phyloP scores from a whole-genome alignment of 2,797 vertebrate species.

The Mareca penelope region DNA sequence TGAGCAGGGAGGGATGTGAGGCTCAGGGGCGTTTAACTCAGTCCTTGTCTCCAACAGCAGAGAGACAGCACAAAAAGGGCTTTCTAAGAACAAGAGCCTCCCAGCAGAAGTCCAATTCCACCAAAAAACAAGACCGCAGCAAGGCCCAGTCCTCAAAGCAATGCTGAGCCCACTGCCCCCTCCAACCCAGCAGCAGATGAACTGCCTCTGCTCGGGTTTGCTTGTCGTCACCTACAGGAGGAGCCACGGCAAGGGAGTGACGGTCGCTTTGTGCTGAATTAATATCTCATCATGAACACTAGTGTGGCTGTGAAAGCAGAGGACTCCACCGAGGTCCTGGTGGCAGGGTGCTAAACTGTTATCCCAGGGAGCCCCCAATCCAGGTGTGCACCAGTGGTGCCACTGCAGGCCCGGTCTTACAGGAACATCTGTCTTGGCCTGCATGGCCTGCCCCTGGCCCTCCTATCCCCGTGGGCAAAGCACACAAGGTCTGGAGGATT shows the following conservation, averaged over 20 bases:
- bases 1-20: not conserved
- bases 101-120: not conserved
- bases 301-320: not conserved
- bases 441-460: not conserved
- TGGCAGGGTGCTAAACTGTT: not conserved
- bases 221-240: not conserved
- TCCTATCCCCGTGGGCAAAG: not conserved
- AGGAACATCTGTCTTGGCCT: not conserved
- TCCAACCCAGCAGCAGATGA: not conserved
- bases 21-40: not conserved
- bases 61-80: not conserved
- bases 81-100: slow-evolving; percentile 11
- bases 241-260: not conserved
- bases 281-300: not conserved
- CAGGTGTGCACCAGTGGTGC: accelerated
- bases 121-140: not conserved
- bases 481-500: not conserved
- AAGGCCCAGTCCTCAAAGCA: not conserved
- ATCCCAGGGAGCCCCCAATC: not conserved
- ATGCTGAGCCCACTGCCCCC: not conserved
- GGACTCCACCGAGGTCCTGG: not conserved
- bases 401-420: accelerated
- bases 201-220: not conserved
- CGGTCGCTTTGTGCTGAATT: not conserved
- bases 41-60: not conserved